Conservation (phyloP, 2,113 vertebrate species). For the Genyomyrus donnyi region DNA sequence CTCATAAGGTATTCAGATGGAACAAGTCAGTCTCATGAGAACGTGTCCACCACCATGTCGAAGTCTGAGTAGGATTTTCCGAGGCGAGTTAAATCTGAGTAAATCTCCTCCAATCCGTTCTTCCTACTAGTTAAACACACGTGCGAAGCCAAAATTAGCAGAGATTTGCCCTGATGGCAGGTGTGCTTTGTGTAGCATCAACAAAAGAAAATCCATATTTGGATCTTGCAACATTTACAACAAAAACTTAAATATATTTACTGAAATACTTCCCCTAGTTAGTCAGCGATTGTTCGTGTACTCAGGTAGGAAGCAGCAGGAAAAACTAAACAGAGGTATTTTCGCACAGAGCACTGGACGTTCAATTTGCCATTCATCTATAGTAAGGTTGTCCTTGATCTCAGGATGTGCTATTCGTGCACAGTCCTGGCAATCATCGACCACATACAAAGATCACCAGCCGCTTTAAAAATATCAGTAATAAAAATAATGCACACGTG, state of each 20-base stretch:
- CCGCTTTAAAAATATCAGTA: not conserved
- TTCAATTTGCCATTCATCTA: not conserved
- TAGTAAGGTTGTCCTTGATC: not conserved
- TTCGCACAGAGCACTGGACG: not conserved
- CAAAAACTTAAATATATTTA: not conserved
- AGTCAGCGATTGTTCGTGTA: not conserved
- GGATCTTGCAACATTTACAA: not conserved
- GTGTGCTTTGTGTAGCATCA: not conserved
- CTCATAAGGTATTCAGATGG: not conserved
- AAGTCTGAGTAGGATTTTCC: slow-evolving; percentile 33
- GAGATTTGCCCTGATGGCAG: not conserved
- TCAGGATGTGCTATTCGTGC: not conserved
- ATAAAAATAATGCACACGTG: not conserved
- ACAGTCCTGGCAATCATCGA: not conserved
- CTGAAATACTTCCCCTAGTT: not conserved
- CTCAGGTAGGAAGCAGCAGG: not conserved
- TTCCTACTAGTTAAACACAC: not conserved
- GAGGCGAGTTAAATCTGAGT: not conserved
- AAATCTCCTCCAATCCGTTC: not conserved
- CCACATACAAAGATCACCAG: not conserved
- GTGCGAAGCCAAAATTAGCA: not conserved
- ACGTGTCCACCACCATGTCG: not conserved
- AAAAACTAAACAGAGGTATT: not conserved
- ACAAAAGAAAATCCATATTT: not conserved
- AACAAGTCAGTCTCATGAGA: slow-evolving; percentile 19